phyloP scores from a whole-genome alignment of 2,888 invertebrate species.

The Agrochola lychnidis region DNA sequence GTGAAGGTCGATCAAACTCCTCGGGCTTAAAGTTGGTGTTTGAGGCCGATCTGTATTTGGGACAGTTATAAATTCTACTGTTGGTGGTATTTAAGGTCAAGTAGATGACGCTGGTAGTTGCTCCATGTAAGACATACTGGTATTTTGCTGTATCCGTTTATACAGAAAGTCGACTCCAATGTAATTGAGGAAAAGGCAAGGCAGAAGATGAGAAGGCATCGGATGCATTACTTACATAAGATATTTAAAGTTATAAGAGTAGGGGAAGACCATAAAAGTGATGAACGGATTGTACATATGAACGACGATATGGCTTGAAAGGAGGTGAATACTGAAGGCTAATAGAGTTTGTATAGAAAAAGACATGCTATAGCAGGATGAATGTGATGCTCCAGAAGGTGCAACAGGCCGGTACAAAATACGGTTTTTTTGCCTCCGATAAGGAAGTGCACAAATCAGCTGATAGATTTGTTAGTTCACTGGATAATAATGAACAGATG shows the following conservation, averaged over 20 bases:
- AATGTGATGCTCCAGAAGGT: background rate
- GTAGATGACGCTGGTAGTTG: background rate
- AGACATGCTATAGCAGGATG: background rate
- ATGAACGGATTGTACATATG: background rate
- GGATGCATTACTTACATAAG: background rate
- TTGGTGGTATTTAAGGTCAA: background rate
- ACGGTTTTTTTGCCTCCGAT: no score
- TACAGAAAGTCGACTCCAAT: background rate
- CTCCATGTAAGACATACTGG: no score
- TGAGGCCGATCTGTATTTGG: conserved; percentile 38
- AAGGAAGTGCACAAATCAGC: background rate
- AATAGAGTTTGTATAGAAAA: background rate
- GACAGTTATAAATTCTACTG: conserved; percentile 7
- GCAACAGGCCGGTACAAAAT: background rate
- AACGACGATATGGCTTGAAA: background rate
- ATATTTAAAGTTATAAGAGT: no score
- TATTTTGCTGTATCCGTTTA: background rate
- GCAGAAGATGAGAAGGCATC: background rate
- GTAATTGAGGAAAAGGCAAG: background rate
- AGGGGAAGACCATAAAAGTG: background rate
- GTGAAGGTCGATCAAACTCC: conserved; percentile 44
- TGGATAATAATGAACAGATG: background rate
- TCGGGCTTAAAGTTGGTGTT: conserved; percentile 22
- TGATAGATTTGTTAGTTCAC: background rate
- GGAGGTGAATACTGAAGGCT: background rate